Conservation (phyloP, 2,797 vertebrate genomes). For the Prunella strophiata region DNA sequence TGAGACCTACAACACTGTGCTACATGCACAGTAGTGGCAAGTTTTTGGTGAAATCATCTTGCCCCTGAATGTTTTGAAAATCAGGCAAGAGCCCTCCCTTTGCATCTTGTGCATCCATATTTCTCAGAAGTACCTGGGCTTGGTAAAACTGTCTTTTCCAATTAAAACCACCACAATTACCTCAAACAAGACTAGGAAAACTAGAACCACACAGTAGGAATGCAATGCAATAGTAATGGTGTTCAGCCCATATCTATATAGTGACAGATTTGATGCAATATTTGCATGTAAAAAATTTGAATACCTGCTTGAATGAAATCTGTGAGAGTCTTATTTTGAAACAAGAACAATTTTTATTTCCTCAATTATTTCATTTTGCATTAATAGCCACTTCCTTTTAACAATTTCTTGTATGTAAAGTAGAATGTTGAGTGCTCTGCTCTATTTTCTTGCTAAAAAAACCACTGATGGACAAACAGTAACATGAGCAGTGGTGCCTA, state of each 20-base stretch:
- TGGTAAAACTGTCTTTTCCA: not conserved
- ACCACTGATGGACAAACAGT: fast-evolving
- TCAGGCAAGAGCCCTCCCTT: not conserved
- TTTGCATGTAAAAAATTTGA: not conserved
- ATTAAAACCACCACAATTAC: not conserved
- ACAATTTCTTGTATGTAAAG: not conserved
- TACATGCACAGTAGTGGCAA: not conserved
- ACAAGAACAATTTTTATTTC: not conserved
- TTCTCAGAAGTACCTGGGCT: not conserved
- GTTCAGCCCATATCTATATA: not conserved
- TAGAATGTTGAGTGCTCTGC: not conserved
- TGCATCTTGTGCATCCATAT: not conserved
- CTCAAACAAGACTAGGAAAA: not conserved
- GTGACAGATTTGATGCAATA: not conserved
- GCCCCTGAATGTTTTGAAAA: not conserved
- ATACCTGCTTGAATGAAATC: not conserved
- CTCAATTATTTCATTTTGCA: not conserved
- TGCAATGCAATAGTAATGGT: not conserved
- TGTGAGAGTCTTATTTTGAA: not conserved
- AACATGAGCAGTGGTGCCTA: not conserved
- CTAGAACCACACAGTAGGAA: not conserved
- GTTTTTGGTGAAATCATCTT: not conserved
- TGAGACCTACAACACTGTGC: not conserved
- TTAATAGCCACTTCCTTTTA: not conserved
- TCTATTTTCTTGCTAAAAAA: not conserved